Evolutionary conservation across 1,140 invertebrate species (phyloP).

Genomic region (Solenopsis invicta): DNA sequence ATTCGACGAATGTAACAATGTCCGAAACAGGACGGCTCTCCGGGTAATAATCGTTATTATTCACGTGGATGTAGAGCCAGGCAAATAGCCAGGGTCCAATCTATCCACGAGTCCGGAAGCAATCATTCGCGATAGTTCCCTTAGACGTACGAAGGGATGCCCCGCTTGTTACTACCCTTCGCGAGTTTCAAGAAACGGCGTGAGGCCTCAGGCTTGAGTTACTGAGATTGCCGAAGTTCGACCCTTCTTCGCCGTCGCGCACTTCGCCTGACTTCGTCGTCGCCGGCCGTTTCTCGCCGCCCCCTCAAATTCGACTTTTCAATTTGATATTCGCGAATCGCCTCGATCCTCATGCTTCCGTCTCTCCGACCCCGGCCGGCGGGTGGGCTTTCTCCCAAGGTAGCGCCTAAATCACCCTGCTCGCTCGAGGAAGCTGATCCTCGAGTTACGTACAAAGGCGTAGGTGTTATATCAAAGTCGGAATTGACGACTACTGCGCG

Average conservation of each 20-base stretch:
- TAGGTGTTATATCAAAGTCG: conserved; percentile 62
- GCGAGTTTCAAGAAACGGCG: conserved; percentile 61
- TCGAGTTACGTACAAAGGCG: conserved; percentile 62
- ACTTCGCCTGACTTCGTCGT: conserved; percentile 15
- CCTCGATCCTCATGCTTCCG: conserved; percentile 49
- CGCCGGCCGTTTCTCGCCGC: conserved; percentile 20
- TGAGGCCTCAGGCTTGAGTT: conserved; percentile 64
- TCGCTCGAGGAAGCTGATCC: conserved; percentile 57
- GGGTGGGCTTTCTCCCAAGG: conserved; percentile 26
- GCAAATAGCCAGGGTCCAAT: conserved; percentile 31
- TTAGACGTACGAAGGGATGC: background rate
- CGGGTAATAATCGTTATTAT: conserved; percentile 15
- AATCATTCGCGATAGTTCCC: conserved; percentile 36
- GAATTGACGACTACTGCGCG: conserved; percentile 47
- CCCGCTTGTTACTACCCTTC: conserved; percentile 59
- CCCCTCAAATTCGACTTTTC: conserved; percentile 73
- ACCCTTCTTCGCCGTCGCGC: conserved; percentile 52
- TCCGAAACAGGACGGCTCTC: background rate
- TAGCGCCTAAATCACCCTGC: conserved; percentile 52
- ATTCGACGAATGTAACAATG: background rate
- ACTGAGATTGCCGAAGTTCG: conserved; percentile 72
- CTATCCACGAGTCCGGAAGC: conserved; percentile 33
- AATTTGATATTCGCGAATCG: conserved; percentile 77
- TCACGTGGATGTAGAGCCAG: background rate
- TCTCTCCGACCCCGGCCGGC: background rate